These are phyloP conservation scores for Epizoanthus stellaris DNA, from an alignment of 92 coral and sea anemone genomes.

Conservation along the genomic window DNA sequence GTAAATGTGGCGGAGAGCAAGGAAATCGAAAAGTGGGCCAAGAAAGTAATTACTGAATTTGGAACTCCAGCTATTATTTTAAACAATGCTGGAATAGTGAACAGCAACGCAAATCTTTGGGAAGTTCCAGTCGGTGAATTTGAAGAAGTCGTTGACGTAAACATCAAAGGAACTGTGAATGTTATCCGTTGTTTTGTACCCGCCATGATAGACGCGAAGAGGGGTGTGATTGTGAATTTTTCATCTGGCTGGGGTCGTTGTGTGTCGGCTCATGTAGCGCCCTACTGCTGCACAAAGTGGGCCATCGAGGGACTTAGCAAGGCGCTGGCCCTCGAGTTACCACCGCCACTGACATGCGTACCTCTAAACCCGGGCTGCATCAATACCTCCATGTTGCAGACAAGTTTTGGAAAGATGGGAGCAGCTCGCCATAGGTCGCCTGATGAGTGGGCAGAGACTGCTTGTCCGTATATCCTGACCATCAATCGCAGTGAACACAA, in stretches of 20 bases:
- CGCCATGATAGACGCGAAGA: slow-evolving; percentile 70
- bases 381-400: slow-evolving; percentile 71
- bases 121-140: slow-evolving; percentile 75
- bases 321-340: slow-evolving; percentile 84
- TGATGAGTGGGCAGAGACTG: slow-evolving; percentile 75
- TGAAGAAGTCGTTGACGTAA: slow-evolving; percentile 71
- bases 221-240: slow-evolving; percentile 78
- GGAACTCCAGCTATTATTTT: slow-evolving; percentile 76
- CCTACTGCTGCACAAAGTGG: slow-evolving; percentile 84
- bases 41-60: slow-evolving; percentile 57
- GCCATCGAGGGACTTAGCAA: slow-evolving; percentile 85
- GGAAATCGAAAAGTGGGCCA: slow-evolving; percentile 66
- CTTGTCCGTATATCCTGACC: slow-evolving; percentile 81
- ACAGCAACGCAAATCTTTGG: slow-evolving; percentile 63
- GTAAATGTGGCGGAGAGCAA: slow-evolving; percentile 61
- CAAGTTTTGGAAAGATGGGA: slow-evolving; percentile 59
- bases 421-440: slow-evolving; percentile 53
- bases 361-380: slow-evolving; percentile 84
- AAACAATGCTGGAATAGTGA: slow-evolving; percentile 70
- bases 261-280: slow-evolving; percentile 75
- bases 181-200: slow-evolving; percentile 81
- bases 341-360: slow-evolving; percentile 77
- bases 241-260: slow-evolving; percentile 88
- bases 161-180: slow-evolving; percentile 83
- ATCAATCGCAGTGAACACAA: slow-evolving; percentile 66